Base-by-base conservation (phyloP, 2,113 vertebrate genomes). In the Grammatotria lemairii region DNA sequence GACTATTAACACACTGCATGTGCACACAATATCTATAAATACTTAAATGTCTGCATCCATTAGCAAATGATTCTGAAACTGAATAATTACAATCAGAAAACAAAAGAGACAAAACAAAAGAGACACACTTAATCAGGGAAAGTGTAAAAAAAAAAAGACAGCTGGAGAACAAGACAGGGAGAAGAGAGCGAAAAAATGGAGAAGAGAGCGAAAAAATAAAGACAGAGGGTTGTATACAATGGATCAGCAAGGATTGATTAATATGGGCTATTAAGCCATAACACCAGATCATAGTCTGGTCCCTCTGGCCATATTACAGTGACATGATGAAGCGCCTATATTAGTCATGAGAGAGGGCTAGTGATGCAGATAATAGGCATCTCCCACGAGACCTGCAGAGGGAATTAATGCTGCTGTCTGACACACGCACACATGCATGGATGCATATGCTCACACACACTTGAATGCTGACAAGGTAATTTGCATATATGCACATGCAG, bases 361-460 rank as follows among this genome's bases (percentile, higher is more conserved):
- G 94, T 94, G 93, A 95, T 95, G 94, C 94, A 95, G 93, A 95
- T 95, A 95, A 95, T 95, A 94, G 93, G 83, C 95, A 91, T 21
- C 26, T 95, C 95, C 95, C 93, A 80, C 49, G 94, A 94, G 94
- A 94, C 87, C 51, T 84, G 89, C 83, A 70, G 80, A 91, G 85
- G 91, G 88, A 95, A 94, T 95, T 94, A 95, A 95, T 95, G 93
- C 92, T 84, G 89, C 91, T 91, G 85, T 93, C 92, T 94, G 60
- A 91, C 88, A 68, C 90, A 65, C 85, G 51, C 87, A 83, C 68
- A 45, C 12, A 55, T 81, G 79, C 81, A 83, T 51, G 45, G 17
- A 51, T 51, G 73, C 73, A 78, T 78, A 78, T 51, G 26, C 73
- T 51, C 89, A 80, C 68, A 79, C 79, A 80, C 89, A 28, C 47